phyloP scores from a whole-genome alignment of 1,140 invertebrate species.

The Drosophila lowei region DNA sequence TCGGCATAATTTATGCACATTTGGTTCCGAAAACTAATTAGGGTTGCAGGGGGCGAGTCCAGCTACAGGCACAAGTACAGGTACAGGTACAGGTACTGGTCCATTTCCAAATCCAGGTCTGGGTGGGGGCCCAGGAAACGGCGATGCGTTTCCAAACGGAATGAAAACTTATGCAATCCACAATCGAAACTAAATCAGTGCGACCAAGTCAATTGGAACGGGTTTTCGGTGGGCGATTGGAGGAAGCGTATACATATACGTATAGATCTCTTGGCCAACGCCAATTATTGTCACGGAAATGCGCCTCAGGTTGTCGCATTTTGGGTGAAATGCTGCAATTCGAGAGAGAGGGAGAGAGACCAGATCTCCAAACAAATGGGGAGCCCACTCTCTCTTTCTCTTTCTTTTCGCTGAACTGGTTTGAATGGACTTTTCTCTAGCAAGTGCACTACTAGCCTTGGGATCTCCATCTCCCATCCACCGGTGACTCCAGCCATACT shows the following conservation, averaged over 20 bases:
- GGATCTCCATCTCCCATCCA: no score
- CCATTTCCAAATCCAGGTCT: no score
- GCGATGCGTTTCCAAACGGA: slow-evolving; percentile 32
- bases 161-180: slow-evolving; percentile 28
- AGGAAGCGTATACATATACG: slow-evolving; percentile 27
- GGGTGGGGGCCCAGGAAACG: slow-evolving; percentile 22
- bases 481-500: neutral
- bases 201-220: slow-evolving; percentile 19
- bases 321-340: slow-evolving; percentile 36
- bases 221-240: slow-evolving; percentile 8
- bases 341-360: no score
- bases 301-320: slow-evolving; percentile 44
- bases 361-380: slow-evolving; percentile 10
- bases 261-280: slow-evolving; percentile 28
- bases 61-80: no score
- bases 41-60: slow-evolving; percentile 2
- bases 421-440: slow-evolving; percentile 34
- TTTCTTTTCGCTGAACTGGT: slow-evolving; percentile 52
- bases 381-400: neutral
- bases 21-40: slow-evolving; percentile 34
- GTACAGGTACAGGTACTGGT: no score
- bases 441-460: slow-evolving; percentile 44
- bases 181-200: slow-evolving; percentile 46
- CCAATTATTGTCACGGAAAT: slow-evolving; percentile 71
- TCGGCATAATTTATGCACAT: slow-evolving; percentile 26